phyloP scores from a whole-genome alignment of 2,888 invertebrate genomes.

The Tetheella fluctuosa region DNA sequence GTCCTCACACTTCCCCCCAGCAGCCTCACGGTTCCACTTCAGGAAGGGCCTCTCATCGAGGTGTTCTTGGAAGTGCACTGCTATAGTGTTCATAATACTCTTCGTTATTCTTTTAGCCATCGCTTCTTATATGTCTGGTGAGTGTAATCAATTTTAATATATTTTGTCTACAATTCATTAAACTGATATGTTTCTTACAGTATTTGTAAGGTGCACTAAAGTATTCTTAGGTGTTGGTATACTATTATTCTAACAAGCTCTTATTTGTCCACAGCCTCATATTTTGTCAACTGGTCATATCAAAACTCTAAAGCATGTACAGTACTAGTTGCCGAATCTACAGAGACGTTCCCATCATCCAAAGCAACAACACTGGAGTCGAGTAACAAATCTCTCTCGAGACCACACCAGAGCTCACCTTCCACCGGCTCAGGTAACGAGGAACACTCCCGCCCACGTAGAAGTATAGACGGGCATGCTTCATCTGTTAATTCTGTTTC shows the following conservation, averaged over 20 bases:
- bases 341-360: conserved; percentile 87
- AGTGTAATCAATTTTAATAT: conserved; percentile 20
- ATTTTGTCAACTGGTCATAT: conserved; percentile 93
- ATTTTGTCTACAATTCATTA: no score
- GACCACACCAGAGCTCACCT: conserved; percentile 85
- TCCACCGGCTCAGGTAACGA: conserved; percentile 82
- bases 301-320: conserved; percentile 92
- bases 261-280: conserved; percentile 86
- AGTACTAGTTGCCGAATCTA: conserved; percentile 91
- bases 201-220: no score
- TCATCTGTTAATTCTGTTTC: conserved; percentile 71
- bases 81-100: conserved; percentile 93
- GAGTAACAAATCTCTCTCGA: conserved; percentile 88
- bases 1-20: conserved; percentile 89
- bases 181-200: no score
- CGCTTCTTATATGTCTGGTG: conserved; percentile 94
- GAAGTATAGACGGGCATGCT: conserved; percentile 87
- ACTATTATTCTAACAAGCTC: conserved; percentile 10
- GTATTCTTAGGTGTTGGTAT: no score
- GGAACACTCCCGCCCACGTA: conserved; percentile 87
- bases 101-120: conserved; percentile 92
- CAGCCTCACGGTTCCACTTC: conserved; percentile 92
- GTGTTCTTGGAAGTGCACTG: conserved; percentile 97
- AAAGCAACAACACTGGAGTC: conserved; percentile 88
- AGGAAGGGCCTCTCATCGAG: conserved; percentile 93